These are phyloP conservation scores for Malurus leucopterus DNA, from an alignment of 2,797 vertebrate genomes.

Conservation along the genomic window DNA sequence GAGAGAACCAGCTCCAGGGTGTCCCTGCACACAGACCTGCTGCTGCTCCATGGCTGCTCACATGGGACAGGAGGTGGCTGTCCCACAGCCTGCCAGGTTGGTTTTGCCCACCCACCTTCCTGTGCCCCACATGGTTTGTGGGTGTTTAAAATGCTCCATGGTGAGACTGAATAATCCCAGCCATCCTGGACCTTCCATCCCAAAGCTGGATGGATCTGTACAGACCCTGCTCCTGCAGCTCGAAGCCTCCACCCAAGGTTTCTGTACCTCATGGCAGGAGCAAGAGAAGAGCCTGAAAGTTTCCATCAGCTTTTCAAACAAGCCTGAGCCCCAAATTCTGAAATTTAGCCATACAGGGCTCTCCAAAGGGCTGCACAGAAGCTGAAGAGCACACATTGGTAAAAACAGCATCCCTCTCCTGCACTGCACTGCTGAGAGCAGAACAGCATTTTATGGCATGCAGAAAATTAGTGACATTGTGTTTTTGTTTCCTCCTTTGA, in stretches of 20 bases:
- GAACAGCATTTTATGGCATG: neutral
- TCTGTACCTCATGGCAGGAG: neutral
- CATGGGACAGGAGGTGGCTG: neutral
- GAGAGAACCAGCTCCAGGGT: accelerated
- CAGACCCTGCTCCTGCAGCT: neutral
- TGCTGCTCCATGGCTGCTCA: neutral
- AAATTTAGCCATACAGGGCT: neutral
- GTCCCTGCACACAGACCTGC: neutral
- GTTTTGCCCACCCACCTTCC: neutral
- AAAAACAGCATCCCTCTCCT: neutral
- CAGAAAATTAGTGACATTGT: slow-evolving; percentile 41
- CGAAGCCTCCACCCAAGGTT: neutral
- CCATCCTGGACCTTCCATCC: neutral
- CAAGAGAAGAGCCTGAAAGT: neutral
- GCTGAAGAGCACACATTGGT: neutral
- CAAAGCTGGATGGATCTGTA: neutral
- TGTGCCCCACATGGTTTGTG: neutral
- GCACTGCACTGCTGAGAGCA: neutral
- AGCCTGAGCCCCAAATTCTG: neutral
- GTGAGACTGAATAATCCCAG: neutral
- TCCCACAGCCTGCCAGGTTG: neutral
- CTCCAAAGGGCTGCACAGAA: neutral
- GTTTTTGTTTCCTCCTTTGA: slow-evolving; percentile 36
- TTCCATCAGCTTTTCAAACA: neutral
- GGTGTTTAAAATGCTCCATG: neutral